Base-by-base conservation (phyloP, 2,797 vertebrate species). In the Gastrophryne carolinensis region DNA sequence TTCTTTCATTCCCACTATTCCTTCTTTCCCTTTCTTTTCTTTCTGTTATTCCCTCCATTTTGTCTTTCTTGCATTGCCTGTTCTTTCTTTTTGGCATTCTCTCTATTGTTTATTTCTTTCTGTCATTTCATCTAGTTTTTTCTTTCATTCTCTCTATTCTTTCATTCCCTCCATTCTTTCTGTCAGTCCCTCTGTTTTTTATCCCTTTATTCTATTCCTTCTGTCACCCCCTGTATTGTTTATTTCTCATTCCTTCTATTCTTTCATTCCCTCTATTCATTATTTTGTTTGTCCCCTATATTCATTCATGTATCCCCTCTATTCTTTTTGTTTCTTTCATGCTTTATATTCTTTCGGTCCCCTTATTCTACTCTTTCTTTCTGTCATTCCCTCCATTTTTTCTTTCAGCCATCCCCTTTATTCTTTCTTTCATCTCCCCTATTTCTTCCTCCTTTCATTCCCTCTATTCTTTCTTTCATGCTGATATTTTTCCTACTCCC, bases 151-250 rank as follows among this genome's bases (percentile, higher is more conserved):
- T 32, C 30, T 32, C 30, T 9, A 4, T 4, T 32, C 30, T 32
- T 9, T 32, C 30, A 4, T 13, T 21, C 19, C 57, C n/a, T n/a
- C n/a, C n/a, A n/a, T 72, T 30, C 56, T 1, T 19, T 15, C 30
- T 32, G 30, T 4, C 30, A 4, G 4, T 32, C 30, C 9, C 8
- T 15, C 26, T 75, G 2, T 1, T 37, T 65, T 63, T 58, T n/a
- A n/a, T 29, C 34, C 52, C 50, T 32, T 50, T 69, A 72, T 27
- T n/a, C 75, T 73, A 32, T 3, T 24, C 58, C 30, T 9, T 32
- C 30, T 4, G 4, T 32, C 30, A 4, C 30, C 9, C 30, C 30
- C 30, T 32, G 30, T 32, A 4, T 32, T 32, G 4, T 32, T 32
- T 32, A 4, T 4, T 9, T 32, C 30, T 32, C 30, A 4, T 9